Percentiles rank a stretch among this genome's conserved stretches.
Evolutionary conservation across 1,140 invertebrate genomes (phyloP).

Genomic region (Teleogryllus occipitalis): DNA sequence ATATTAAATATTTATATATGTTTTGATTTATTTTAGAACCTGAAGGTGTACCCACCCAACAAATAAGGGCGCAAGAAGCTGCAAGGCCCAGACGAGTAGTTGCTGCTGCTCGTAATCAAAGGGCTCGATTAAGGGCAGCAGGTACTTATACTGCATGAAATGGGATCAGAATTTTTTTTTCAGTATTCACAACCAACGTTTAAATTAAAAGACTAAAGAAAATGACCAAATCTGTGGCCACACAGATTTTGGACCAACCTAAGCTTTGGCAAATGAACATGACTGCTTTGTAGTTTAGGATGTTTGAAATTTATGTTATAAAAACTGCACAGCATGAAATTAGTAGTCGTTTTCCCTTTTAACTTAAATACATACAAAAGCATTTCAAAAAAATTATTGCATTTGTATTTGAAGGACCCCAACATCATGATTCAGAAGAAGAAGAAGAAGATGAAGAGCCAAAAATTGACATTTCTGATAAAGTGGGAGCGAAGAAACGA

Average conservation of each 20-base stretch:
- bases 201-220: neutral
- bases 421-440: conserved; percentile 8
- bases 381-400: neutral
- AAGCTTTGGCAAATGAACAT: neutral
- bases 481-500: conserved; percentile 87
- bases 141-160: neutral
- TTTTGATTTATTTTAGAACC: neutral
- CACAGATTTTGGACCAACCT: neutral
- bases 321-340: neutral
- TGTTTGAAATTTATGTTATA: neutral
- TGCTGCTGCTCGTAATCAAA: neutral
- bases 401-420: neutral
- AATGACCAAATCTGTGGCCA: neutral
- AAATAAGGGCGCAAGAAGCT: neutral
- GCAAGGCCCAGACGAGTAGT: neutral
- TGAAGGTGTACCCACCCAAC: neutral
- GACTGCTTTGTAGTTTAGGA: neutral
- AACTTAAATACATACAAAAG: neutral
- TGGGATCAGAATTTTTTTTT: neutral
- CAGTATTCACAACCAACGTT: neutral
- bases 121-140: neutral
- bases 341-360: neutral
- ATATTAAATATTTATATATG: neutral
- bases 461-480: conserved; percentile 33
- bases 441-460: conserved; percentile 6